Base-by-base conservation (phyloP, 1,140 invertebrate species). In the Apocrypta bakeri region DNA sequence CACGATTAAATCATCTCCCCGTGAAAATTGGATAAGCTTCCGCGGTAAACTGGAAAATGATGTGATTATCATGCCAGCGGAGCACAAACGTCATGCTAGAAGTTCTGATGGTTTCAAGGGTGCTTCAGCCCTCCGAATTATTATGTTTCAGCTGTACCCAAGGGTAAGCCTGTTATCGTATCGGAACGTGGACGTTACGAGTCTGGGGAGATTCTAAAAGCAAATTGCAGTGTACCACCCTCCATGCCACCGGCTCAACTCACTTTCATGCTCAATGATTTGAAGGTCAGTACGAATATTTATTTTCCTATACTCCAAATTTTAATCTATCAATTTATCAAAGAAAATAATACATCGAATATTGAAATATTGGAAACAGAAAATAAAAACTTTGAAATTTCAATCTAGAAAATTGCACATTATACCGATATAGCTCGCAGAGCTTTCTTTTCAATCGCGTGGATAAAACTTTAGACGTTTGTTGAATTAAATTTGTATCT, bases 211-310 rank as follows among this genome's bases (percentile, higher is more conserved):
- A 92, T 94, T 40, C 91, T 97, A 61, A 93, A 93, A 86, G 96
- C 96, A 82, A 97, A 97, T 91, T 97, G 96, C 90, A 95, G 94
- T 74, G 94, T 95, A n/a, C 93, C 94, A 33, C 93, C 94, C 1
- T 96, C 96, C n/a, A 91, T 94, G 76, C 96, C 96, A 11, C 93
- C 94, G 11, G 93, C 94, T 37, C 92, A 94, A 64, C 91, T 97
- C 64, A 94, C 93, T 56, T 96, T 96, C 91, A 94, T 93, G 82
- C 93, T 97, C 82, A 97, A 97, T 89, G 94, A 95, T 87, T 89
- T 93, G 82, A 93, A 93, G 92, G 96, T 97, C 92, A 66, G 63
- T 66, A 29, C 7, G 27, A 66, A 66, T 27, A 66, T 25, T 3
- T 6, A 66, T 24, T 66, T 25, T 25, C 69, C 8, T 31, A 3